These are phyloP conservation scores for Eulacestoma nigropectus DNA, from an alignment of 2,113 vertebrate species.

Conservation along the genomic window DNA sequence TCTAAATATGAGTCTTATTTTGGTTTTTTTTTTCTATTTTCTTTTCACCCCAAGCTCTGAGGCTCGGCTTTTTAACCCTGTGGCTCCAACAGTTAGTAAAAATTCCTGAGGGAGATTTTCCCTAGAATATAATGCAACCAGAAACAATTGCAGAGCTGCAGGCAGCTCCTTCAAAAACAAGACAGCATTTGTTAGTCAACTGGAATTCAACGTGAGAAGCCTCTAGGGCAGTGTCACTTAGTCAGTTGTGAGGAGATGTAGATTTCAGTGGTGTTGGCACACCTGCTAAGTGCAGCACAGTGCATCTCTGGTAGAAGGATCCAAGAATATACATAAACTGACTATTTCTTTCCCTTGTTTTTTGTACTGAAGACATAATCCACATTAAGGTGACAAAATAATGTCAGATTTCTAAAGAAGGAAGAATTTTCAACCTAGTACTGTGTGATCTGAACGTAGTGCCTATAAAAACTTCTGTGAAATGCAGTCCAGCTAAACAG, in stretches of 20 bases:
- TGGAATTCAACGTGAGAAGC: background rate
- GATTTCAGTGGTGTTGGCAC: background rate
- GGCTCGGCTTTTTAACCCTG: background rate
- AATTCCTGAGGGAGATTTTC: background rate
- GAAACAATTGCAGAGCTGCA: background rate
- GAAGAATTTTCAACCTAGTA: background rate
- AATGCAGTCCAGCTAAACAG: background rate
- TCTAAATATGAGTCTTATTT: background rate
- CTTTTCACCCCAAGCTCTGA: accelerated
- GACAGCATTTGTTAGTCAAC: conserved; percentile 19
- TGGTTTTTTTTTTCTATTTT: accelerated
- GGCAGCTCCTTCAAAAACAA: conserved; percentile 5
- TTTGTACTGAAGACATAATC: background rate
- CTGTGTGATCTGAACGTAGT: background rate
- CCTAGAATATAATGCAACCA: background rate
- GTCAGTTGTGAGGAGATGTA: background rate
- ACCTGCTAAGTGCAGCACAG: background rate
- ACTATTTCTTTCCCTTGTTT: background rate
- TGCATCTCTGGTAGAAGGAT: background rate
- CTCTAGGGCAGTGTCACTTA: background rate
- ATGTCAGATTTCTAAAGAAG: background rate
- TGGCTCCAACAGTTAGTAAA: background rate
- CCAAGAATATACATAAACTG: background rate
- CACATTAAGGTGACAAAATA: background rate
- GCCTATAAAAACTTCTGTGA: background rate